These are phyloP conservation scores for Galaxias olidus DNA, from an alignment of 2,797 vertebrate genomes.

Conservation along the genomic window DNA sequence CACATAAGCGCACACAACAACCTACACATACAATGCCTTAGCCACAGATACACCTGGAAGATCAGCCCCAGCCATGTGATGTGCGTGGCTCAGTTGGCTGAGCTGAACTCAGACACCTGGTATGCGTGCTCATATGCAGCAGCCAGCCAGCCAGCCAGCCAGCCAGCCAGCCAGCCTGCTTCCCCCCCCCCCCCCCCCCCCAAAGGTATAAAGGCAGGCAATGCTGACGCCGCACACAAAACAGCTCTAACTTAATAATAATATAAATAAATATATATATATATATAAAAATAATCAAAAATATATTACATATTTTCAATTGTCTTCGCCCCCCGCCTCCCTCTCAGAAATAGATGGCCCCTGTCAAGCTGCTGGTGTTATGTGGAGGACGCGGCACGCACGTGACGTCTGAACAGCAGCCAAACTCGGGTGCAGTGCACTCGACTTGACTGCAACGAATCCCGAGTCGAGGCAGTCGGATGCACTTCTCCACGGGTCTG, in stretches of 20 bases:
- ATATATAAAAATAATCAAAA: no score
- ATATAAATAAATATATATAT: no score
- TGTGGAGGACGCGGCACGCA: no score
- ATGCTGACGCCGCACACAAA: conserved; percentile 41
- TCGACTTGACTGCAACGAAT: not conserved
- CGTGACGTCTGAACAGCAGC: not conserved
- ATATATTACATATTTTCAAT: not conserved
- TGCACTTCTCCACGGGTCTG: not conserved
- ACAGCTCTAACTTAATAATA: not conserved
- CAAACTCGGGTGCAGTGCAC: not conserved
- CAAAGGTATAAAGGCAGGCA: conserved; percentile 21
- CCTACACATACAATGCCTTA: no score
- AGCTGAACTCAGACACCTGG: no score
- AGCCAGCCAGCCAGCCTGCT: no score
- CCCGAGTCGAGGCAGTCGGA: not conserved
- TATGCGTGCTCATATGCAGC: no score
- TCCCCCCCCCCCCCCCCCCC: not conserved
- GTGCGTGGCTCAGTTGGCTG: no score
- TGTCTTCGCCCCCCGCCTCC: not conserved
- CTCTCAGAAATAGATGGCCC: conserved; percentile 6
- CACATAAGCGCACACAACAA: conserved; percentile 1
- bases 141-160: no score
- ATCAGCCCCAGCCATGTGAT: no score
- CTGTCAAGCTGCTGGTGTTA: not conserved
- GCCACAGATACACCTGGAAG: no score